A percentile compares a stretch with the other conserved stretches of the same genome.
Evolutionary conservation across 2,113 vertebrate genomes (phyloP).

Genomic region (Phodopus roborovskii): DNA sequence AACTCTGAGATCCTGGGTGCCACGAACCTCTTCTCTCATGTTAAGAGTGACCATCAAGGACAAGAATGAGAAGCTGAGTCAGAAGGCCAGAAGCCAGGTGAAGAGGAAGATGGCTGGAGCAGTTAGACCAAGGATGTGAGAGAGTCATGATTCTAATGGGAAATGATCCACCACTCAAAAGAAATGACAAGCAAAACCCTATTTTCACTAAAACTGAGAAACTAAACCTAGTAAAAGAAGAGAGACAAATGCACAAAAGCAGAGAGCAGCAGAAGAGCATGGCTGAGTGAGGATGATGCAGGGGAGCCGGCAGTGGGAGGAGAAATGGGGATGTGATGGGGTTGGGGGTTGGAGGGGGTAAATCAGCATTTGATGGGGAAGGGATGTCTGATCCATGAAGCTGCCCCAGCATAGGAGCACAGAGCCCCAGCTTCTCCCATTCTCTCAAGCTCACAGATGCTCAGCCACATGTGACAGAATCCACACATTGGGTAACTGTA

Average conservation of each 20-base stretch:
- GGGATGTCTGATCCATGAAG: not conserved
- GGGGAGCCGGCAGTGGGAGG: not conserved
- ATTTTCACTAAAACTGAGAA: not conserved
- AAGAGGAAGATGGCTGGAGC: not conserved
- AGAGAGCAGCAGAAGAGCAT: not conserved
- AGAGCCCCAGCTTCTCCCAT: not conserved
- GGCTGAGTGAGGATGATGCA: not conserved
- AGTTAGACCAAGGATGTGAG: not conserved
- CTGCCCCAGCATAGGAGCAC: not conserved
- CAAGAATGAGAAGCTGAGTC: not conserved
- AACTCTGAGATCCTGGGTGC: slow-evolving; percentile 15
- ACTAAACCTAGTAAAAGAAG: not conserved
- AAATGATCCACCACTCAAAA: not conserved
- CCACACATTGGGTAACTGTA: not conserved
- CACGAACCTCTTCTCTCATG: not conserved
- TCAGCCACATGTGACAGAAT: not conserved
- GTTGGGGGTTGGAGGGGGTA: not conserved
- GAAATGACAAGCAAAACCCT: not conserved
- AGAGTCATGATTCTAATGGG: not conserved
- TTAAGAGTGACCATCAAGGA: slow-evolving; percentile 24
- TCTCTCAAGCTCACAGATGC: not conserved
- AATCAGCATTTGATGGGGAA: not conserved
- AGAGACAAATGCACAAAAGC: not conserved
- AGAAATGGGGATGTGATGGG: not conserved
- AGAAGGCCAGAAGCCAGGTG: not conserved